Evolutionary conservation across 92 coral and sea anemone genomes (phyloP), one percentile per base, ranked within the genome.

Genomic region (Epizoanthus fatuus): DNA sequence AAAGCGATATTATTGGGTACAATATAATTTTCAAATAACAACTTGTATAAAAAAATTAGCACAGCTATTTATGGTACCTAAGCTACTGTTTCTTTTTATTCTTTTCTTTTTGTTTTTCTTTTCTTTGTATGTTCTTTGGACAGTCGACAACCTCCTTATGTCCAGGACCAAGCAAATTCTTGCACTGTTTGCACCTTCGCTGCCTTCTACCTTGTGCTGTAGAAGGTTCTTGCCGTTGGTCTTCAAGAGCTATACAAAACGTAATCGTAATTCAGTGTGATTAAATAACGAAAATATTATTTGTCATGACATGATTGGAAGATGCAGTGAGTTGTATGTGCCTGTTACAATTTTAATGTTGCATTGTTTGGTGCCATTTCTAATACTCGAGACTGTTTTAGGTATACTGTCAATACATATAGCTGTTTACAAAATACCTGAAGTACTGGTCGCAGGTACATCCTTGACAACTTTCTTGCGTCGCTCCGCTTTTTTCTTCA

Each of bases 101-200:
- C 14, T 42, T 37, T 69, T 69, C 25, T 51, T 69, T 40, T 69
- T 69, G 68, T 51, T 69, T 40, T 69, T 69, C 55, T 57, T 59
- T 77, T 54, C 47, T 77, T 37, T 57, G 45, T 16, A 77, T 74
- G 63, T 85, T 85, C 75, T 60, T 85, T 15, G 83, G 89, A 73
- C 89, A 85, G 74, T 75, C 51, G 69, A 58, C 70, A 65, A 85
- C 67, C 67, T 85, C 68, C 59, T 85, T 85, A 39, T 85, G 89
- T 38, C 75, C 83, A 58, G 75, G 75, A 69, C 74, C 74, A 25
- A 85, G 38, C 67, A 77, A 77, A 15, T 84, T 47, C 81, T 73
- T 84, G 81, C 88, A 84, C 17, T 69, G 49, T 62, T 45, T 57
- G 70, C 88, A 84, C 32, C 59, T 55, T 53, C 69, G 69, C 58